Base-by-base conservation (phyloP, 1,140 invertebrate species). In the Trypoxylus dichotomus region DNA sequence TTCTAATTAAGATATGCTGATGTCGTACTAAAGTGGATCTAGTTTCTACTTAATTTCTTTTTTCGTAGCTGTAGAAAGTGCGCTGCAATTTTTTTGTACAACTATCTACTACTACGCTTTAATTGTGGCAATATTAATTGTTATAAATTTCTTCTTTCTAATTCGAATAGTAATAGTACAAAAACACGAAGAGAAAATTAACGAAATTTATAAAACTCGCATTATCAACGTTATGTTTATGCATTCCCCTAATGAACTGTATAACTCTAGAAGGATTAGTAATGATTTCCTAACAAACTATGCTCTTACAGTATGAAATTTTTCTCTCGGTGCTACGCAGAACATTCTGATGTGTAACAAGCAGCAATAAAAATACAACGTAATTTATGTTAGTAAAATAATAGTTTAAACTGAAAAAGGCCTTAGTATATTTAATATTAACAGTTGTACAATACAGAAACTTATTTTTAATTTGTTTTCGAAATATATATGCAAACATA, bases 1-100 rank as follows among this genome's bases (percentile, higher is more conserved):
- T 75, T 19, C 54, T 78, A 78, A 78, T 78, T 78, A 78, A 75
- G 77, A 78, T 78, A 75, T 75, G 25, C 72, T 74, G 29, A 77
- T 77, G 41, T 41, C 29, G 32, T 42, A 25, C 19, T 74, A 68
- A 68, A 68, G 25, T 27, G 27, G 60, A 68, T 68, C 60, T 68
- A 68, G 60, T 68, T 68, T 68, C 27, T 29, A 68, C 27, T 68
- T 29, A 68, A 68, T 68, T 27, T 68, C 15, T 58, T 68, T 68
- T 68, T 68, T 24, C 10, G 24, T 24, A 24, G 19, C 19, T 68
- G 10, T 68, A 68, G 60, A 68, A 68, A 68, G 60, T 29, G 15
- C 60, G 24, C 21, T 29, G 21, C 60, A 24, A 68, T 68, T 68
- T 68, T 68, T 24, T 24, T 68, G 25, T 68, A 68, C 60, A 24